Percentiles rank a stretch among this genome's conserved stretches.
Evolutionary conservation across 92 coral and sea anemone species (phyloP).

Genomic region (Epizoanthus stellaris): DNA sequence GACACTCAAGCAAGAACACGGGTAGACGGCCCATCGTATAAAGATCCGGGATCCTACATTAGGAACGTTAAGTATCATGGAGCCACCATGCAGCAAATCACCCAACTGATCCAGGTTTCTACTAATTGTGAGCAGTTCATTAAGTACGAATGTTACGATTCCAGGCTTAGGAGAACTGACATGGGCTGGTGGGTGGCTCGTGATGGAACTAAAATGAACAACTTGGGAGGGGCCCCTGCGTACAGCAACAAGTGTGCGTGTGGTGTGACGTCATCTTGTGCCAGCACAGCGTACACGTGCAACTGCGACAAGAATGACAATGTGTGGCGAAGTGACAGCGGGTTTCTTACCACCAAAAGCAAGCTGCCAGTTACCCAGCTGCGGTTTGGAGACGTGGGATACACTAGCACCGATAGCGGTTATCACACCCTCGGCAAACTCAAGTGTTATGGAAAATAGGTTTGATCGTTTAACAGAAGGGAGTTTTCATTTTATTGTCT

Average conservation of each 20-base stretch:
- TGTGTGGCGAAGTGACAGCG: constrained; percentile 56
- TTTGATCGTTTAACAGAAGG: no score
- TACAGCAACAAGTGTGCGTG: constrained; percentile 62
- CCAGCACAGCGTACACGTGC: constrained; percentile 2
- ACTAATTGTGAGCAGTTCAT: constrained; percentile 54
- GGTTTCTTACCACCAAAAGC: constrained; percentile 47
- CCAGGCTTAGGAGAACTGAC: neutral
- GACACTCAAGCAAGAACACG: constrained; percentile 39
- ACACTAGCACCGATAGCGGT: neutral
- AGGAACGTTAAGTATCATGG: constrained; percentile 15
- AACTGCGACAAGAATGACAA: constrained; percentile 57
- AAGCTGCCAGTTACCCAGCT: constrained; percentile 46
- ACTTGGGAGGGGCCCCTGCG: constrained; percentile 57
- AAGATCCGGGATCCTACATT: neutral
- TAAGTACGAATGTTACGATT: constrained; percentile 45
- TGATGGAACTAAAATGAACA: constrained; percentile 31
- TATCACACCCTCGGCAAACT: constrained; percentile 60
- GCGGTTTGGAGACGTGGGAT: constrained; percentile 53
- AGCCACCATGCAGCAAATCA: constrained; percentile 9
- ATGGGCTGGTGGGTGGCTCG: constrained; percentile 59
- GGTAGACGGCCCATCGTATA: constrained; percentile 25
- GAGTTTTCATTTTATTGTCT: no score
- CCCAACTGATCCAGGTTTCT: constrained; percentile 32
- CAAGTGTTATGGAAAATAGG: constrained; percentile 45
- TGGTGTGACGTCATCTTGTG: constrained; percentile 48